A percentile compares a stretch with the other conserved stretches of the same genome.
Evolutionary conservation across 2,888 invertebrate species (phyloP).

Genomic region (Protonemura montana): DNA sequence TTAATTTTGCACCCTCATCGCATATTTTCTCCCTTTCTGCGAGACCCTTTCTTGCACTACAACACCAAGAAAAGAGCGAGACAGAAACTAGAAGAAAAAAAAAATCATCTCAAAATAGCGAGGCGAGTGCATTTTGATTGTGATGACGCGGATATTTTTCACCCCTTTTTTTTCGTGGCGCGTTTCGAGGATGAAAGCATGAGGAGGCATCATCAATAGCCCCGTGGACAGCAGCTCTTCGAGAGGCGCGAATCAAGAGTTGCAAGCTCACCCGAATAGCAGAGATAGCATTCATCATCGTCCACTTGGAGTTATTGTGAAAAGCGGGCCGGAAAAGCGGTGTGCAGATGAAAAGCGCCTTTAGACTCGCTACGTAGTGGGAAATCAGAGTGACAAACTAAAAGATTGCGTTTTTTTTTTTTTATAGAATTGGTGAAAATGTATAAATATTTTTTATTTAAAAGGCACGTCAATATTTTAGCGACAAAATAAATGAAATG

Average conservation of each 20-base stretch:
- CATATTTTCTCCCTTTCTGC: neutral
- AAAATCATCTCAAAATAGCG: neutral
- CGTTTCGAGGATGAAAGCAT: neutral
- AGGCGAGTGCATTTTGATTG: conserved; percentile 7
- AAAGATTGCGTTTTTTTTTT: neutral
- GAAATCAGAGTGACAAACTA: neutral
- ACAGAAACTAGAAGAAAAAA: neutral
- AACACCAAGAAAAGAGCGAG: neutral
- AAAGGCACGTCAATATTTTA: too few relatives aligned
- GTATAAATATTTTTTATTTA: too few relatives aligned
- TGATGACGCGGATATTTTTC: conserved; percentile 32
- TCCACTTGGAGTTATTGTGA: conserved; percentile 17
- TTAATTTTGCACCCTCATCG: conserved; percentile 42
- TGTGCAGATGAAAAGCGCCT: neutral
- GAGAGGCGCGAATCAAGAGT: conserved; percentile 5
- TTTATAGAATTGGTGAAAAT: too few relatives aligned
- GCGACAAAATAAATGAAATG: too few relatives aligned
- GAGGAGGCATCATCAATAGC: neutral
- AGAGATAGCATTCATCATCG: conserved; percentile 36
- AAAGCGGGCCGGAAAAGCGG: neutral
- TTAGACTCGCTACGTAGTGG: neutral
- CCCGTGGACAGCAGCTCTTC: neutral
- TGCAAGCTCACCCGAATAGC: neutral
- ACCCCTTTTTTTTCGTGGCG: conserved; percentile 31
- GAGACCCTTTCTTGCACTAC: neutral